These are phyloP conservation scores for Cryptotermes secundus DNA, from an alignment of 1,140 invertebrate species.

Conservation along the genomic window DNA sequence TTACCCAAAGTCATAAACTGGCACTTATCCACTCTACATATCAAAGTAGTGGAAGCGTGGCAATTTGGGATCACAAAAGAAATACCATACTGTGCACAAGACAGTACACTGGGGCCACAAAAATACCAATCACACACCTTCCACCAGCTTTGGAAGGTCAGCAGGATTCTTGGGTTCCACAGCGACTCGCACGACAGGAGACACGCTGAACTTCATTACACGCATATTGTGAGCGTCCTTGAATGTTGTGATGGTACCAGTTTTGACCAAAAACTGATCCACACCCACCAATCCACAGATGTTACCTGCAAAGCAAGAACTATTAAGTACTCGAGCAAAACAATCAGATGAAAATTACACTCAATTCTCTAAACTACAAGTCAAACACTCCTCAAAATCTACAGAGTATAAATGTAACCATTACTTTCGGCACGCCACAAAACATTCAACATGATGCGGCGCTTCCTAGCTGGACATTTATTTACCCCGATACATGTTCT, in stretches of 20 bases:
- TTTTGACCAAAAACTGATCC: constrained; percentile 99
- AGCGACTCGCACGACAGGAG: constrained; percentile 98
- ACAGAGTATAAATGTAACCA: not conserved
- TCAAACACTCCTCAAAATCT: not conserved
- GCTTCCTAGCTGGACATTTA: not conserved
- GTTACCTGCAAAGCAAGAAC: constrained; percentile 60
- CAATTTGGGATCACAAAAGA: not conserved
- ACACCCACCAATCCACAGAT: constrained; percentile 99
- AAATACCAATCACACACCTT: too few relatives aligned
- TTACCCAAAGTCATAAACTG: not conserved
- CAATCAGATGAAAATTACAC: not conserved
- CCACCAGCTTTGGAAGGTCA: constrained; percentile 97
- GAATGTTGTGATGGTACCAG: constrained; percentile 98
- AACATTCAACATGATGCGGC: not conserved
- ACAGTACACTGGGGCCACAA: too few relatives aligned
- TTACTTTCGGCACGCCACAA: constrained; percentile 20
- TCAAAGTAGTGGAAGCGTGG: not conserved
- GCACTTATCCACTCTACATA: not conserved
- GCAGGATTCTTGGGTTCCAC: constrained; percentile 99
- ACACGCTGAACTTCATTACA: constrained; percentile 99
- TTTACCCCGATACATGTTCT: not conserved
- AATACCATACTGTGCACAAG: too few relatives aligned
- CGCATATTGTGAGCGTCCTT: constrained; percentile 99
- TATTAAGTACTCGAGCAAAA: not conserved
- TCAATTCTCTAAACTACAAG: not conserved